Conservation (phyloP, 2,113 vertebrate species). For the Brachypteracias leptosomus region DNA sequence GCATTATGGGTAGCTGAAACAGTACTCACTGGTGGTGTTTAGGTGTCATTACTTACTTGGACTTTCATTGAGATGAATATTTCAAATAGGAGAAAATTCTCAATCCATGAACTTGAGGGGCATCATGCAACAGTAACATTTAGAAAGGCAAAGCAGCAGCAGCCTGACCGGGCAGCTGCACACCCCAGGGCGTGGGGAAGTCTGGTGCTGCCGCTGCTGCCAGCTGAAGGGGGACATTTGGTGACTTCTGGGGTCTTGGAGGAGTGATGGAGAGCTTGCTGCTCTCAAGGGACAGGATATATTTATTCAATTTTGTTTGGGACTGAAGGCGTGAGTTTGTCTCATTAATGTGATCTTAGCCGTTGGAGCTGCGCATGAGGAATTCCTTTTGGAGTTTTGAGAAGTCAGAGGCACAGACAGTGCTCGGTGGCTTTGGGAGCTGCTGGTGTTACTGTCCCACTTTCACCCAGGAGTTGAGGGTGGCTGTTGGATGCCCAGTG, state of each 20-base stretch:
- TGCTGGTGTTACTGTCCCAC: rapidly evolving
- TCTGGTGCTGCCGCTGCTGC: rapidly evolving
- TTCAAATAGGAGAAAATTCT: not conserved
- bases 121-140: not conserved
- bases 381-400: too few species aligned
- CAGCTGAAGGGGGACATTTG: not conserved
- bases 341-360: rapidly evolving
- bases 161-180: not conserved
- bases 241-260: not conserved
- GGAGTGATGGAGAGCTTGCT: not conserved
- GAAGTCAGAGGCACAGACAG: not conserved
- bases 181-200: not conserved
- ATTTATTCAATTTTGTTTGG: not conserved
- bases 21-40: not conserved
- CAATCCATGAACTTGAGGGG: not conserved
- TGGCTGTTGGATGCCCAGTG: rapidly evolving
- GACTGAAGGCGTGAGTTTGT: not conserved
- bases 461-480: not conserved
- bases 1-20: not conserved
- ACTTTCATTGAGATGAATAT: not conserved
- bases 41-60: not conserved
- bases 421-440: not conserved
- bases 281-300: not conserved
- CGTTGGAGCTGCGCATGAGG: not conserved
- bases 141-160: not conserved